Base-by-base conservation (phyloP, 2,888 invertebrate species). In the Drosophila limbata region DNA sequence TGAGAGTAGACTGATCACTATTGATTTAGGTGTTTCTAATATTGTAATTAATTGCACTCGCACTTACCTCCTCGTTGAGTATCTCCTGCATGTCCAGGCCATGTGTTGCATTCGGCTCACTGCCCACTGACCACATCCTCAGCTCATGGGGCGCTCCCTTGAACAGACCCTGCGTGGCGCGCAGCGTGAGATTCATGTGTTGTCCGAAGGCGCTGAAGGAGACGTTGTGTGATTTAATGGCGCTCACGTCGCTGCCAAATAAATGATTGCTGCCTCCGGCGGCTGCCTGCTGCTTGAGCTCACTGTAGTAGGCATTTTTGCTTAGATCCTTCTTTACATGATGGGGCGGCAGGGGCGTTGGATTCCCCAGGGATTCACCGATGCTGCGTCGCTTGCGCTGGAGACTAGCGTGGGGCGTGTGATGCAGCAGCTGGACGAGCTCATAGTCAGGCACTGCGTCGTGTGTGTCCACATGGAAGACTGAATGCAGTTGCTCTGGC, bases 391-490 rank as follows among this genome's bases (percentile, higher is more conserved):
- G 87, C 57, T 84, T 73, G 45, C 88, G 88, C 48, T 77, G 70
- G 0, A 62, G 85, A 5, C 84, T 68, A 5, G 79, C 73, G 3
- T 85, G 81, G 6, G 72, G 56, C n/a, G 81, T 69, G 17, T 95
- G 95, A 92, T 96, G 96, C 64, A 94, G 94, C 76, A 97, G 94
- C 78, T 95, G 95, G 60, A 97, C 95, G 84, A 97, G 94, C 93
- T 97, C 96, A 93, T 98, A 98, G 82, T 95, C 94, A 74, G 98
- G 98, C 88, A 98, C 96, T 91, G 95, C 94, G 86, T 95, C 94
- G 48, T 78, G 73, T 62, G 73, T 72, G 70, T 96, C 96, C 84
- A 97, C 96, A 93, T 97, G 97, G 93, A 98, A 98, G 77, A 97
- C 95, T 90, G 94, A 95, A 91, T 94, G 94, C 90, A 97, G 93